phyloP scores from a whole-genome alignment of 2,797 vertebrate species.

The Luscinia luscinia region DNA sequence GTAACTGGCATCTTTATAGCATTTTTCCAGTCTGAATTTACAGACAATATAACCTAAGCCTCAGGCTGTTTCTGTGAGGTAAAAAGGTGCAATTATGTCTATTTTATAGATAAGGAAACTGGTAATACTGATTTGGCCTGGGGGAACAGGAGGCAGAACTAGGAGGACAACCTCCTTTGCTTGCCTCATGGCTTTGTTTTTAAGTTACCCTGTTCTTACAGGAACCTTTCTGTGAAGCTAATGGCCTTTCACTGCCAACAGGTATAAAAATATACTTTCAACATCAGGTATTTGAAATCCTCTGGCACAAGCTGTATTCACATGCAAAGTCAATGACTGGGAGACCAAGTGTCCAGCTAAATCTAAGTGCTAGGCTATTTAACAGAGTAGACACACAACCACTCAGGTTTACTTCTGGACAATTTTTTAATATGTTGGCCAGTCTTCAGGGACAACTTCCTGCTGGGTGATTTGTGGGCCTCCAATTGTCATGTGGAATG shows the following conservation, averaged over 20 bases:
- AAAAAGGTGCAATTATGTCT: background rate
- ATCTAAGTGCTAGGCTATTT: background rate
- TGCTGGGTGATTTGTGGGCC: background rate
- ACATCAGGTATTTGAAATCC: background rate
- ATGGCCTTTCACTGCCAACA: background rate
- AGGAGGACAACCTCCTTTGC: background rate
- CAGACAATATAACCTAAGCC: background rate
- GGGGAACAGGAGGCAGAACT: background rate
- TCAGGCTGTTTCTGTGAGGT: background rate
- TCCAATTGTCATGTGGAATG: background rate
- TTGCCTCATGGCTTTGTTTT: background rate
- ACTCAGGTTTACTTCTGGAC: background rate
- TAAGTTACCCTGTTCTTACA: background rate
- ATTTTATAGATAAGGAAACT: background rate
- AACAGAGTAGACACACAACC: background rate
- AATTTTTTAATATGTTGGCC: background rate
- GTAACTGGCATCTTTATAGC: background rate
- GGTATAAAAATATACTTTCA: constrained; percentile 7
- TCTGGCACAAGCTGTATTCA: background rate
- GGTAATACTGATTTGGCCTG: background rate
- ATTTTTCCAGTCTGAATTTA: background rate
- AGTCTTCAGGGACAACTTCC: background rate
- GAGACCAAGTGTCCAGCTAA: background rate
- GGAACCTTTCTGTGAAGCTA: background rate
- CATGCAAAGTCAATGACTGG: background rate